Percentiles rank a stretch among this genome's conserved stretches.
Evolutionary conservation across 1,140 invertebrate species (phyloP).

Genomic region (Nasonia vitripennis): DNA sequence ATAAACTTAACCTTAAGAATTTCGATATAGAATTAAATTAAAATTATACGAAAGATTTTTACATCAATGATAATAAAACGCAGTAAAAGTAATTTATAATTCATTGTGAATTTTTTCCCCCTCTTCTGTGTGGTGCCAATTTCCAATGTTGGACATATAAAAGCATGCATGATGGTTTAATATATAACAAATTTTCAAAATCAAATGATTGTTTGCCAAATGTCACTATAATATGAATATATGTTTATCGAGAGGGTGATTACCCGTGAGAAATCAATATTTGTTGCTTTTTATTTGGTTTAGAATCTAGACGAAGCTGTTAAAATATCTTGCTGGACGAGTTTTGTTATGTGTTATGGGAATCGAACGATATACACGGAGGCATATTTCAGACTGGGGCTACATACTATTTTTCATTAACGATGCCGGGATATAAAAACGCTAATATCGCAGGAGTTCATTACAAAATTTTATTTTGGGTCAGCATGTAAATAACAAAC

Average conservation of each 20-base stretch:
- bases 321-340: neutral
- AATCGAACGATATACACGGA: conserved; percentile 38
- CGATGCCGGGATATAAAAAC: conserved; percentile 58
- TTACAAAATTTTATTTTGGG: conserved; percentile 60
- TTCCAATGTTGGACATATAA: conserved; percentile 25
- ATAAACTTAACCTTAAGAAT: neutral
- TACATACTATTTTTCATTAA: conserved; percentile 57
- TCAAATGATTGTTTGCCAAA: neutral
- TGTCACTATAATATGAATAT: neutral
- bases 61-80: neutral
- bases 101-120: conserved; percentile 8
- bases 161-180: conserved; percentile 34
- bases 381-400: conserved; percentile 56
- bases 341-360: conserved; percentile 10
- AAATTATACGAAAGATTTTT: neutral
- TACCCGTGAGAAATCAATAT: neutral
- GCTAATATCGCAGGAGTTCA: conserved; percentile 62
- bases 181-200: neutral
- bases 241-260: neutral
- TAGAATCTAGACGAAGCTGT: neutral
- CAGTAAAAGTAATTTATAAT: conserved; percentile 19
- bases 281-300: conserved; percentile 15
- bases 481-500: conserved; percentile 73
- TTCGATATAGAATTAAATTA: neutral
- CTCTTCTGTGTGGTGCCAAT: neutral